Evolutionary conservation across 2,113 vertebrate genomes (phyloP).

Genomic region (Erpornis zantholeuca): DNA sequence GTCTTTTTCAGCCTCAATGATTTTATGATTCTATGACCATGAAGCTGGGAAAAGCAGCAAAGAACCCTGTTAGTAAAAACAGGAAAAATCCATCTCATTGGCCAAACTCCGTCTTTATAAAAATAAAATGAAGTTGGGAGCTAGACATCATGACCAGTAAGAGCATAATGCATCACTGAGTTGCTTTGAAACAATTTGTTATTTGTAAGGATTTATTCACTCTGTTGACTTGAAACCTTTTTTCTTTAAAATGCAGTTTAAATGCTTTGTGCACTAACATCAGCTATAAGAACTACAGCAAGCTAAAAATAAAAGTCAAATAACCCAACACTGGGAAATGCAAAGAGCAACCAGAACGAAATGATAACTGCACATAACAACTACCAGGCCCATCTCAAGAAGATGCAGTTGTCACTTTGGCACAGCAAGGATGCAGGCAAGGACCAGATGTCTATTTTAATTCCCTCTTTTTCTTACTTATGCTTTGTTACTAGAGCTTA

Average conservation of each 20-base stretch:
- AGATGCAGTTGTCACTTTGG: neutral
- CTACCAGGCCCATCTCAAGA: neutral
- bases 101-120: neutral
- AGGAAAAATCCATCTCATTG: neutral
- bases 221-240: neutral
- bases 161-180: neutral
- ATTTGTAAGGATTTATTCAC: neutral
- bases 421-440: neutral
- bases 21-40: rapidly evolving
- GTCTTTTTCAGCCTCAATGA: neutral
- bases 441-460: neutral
- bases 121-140: neutral
- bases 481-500: neutral
- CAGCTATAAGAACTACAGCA: neutral
- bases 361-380: neutral
- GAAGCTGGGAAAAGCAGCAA: neutral
- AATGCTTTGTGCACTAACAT: neutral
- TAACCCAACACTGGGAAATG: neutral
- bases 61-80: neutral
- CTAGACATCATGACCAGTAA: neutral
- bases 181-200: neutral
- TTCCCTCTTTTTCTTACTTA: neutral
- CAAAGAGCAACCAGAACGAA: neutral
- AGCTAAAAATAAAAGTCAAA: neutral
- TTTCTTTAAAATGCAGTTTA: neutral